Evolutionary conservation across 2,113 vertebrate species (phyloP).

Genomic region (Mustela lutreola): DNA sequence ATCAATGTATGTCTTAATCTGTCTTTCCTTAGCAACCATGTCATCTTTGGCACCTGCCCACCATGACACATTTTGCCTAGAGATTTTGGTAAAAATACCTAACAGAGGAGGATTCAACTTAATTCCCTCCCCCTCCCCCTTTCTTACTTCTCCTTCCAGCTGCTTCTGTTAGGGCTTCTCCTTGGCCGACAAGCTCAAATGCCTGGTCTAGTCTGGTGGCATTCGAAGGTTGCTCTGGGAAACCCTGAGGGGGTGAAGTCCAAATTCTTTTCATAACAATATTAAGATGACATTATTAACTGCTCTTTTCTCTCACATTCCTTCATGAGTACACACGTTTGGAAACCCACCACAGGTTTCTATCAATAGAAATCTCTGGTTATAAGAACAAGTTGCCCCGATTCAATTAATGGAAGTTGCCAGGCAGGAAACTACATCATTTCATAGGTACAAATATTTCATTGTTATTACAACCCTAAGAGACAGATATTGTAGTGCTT

Average conservation of each 20-base stretch:
- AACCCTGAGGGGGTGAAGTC: not conserved
- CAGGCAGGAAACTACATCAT: not conserved
- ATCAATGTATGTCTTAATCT: slow-evolving; percentile 21
- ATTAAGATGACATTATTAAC: not conserved
- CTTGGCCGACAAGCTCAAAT: not conserved
- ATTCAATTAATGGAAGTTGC: not conserved
- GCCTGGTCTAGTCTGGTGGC: not conserved
- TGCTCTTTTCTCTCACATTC: not conserved
- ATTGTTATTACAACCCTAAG: not conserved
- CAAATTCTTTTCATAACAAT: not conserved
- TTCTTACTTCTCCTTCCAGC: not conserved
- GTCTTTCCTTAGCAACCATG: slow-evolving; percentile 44
- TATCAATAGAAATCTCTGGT: not conserved
- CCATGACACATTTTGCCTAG: slow-evolving; percentile 41
- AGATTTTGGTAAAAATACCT: slow-evolving; percentile 52
- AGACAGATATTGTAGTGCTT: not conserved
- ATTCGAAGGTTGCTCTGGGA: not conserved
- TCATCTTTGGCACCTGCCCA: slow-evolving; percentile 23
- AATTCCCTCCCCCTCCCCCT: not conserved
- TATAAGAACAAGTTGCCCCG: not conserved
- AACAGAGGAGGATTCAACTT: not conserved
- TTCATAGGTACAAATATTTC: not conserved
- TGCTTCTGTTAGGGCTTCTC: not conserved
- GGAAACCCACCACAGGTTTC: not conserved
- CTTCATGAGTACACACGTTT: not conserved